Conservation (phyloP, 1,140 invertebrate species). For the Euglossa dilemma region DNA sequence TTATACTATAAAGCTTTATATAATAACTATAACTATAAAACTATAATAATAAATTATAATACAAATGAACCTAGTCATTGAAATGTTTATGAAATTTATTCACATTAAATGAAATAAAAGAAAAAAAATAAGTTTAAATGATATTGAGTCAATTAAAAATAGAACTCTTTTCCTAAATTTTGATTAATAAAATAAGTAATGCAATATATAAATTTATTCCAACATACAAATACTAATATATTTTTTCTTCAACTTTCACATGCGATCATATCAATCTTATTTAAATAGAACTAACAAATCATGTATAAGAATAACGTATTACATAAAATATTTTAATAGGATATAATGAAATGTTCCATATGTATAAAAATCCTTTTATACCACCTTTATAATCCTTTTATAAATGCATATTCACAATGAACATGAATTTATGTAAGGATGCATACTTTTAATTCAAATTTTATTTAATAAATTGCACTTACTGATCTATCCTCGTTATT, state of each 20-base stretch:
- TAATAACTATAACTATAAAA: background rate
- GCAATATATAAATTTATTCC: background rate
- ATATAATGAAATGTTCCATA: background rate
- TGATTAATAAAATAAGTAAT: background rate
- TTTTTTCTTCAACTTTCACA: background rate
- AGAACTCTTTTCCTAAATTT: background rate
- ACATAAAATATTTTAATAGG: background rate
- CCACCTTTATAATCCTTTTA: background rate
- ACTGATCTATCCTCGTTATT: slow-evolving; percentile 29
- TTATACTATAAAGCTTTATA: too few species aligned
- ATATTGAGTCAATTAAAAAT: background rate
- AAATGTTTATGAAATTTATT: slow-evolving; percentile 8
- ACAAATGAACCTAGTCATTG: background rate
- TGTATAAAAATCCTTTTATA: background rate
- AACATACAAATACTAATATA: background rate
- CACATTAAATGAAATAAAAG: too few species aligned
- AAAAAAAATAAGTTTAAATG: background rate
- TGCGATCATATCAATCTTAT: background rate
- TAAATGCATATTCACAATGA: background rate
- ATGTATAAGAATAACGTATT: background rate
- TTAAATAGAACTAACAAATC: background rate
- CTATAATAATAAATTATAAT: background rate
- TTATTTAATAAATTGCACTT: background rate
- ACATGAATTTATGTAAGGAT: background rate
- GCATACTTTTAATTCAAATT: background rate